Evolutionary conservation across 1,140 invertebrate genomes (phyloP).

Genomic region (Ceratitis capitata): DNA sequence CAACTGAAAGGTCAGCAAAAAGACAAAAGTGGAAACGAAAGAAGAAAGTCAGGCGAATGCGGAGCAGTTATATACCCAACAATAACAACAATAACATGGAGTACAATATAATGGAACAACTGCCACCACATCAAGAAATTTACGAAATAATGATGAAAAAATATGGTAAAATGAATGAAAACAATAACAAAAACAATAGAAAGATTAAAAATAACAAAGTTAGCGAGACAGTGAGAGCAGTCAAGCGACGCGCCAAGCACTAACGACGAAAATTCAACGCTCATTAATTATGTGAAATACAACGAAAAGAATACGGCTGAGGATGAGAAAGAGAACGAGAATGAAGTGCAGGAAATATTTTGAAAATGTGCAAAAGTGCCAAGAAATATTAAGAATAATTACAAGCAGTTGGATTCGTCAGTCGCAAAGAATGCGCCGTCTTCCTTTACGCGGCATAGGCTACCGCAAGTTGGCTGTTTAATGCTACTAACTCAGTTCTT

Average conservation of each 20-base stretch:
- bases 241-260: background rate
- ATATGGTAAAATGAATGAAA: background rate
- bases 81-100: no score
- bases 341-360: background rate
- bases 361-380: background rate
- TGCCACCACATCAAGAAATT: background rate
- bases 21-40: background rate
- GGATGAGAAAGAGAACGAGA: background rate
- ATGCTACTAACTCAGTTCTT: no score
- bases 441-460: no score
- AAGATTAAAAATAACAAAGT: background rate
- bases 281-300: conserved; percentile 31
- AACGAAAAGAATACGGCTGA: background rate
- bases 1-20: background rate
- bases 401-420: no score
- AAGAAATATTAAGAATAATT: no score
- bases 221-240: background rate
- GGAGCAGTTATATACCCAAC: no score
- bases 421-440: no score
- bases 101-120: background rate
- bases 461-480: no score
- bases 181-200: background rate
- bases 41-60: no score
- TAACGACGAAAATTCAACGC: conserved; percentile 9
- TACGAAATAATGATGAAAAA: background rate